Evolutionary conservation across 2,113 vertebrate genomes (phyloP).

Genomic region (Ictalurus punctatus): DNA sequence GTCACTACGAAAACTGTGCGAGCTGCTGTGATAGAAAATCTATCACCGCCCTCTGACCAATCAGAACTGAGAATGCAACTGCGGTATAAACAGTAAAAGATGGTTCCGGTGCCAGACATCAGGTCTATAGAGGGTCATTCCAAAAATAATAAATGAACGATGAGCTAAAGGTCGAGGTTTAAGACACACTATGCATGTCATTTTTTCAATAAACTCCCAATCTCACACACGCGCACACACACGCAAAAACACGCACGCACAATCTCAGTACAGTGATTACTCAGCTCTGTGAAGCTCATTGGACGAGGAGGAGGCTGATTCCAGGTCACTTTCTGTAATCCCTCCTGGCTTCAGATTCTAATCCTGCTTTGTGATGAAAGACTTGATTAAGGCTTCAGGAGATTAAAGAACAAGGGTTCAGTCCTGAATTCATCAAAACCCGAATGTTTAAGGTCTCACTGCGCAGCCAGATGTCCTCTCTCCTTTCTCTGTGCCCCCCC

Average conservation of each 20-base stretch:
- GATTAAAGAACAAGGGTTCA: conserved; percentile 78
- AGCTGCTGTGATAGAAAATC: neutral
- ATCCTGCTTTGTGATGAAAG: conserved; percentile 59
- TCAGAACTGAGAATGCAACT: neutral
- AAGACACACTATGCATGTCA: neutral
- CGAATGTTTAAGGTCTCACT: conserved; percentile 68
- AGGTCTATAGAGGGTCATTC: neutral
- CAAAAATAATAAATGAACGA: neutral
- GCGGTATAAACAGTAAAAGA: neutral
- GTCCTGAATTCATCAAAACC: conserved; percentile 73
- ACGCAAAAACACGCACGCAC: neutral
- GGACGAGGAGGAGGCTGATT: conserved; percentile 23
- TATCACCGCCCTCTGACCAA: neutral
- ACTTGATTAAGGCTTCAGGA: conserved; percentile 80
- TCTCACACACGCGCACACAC: neutral
- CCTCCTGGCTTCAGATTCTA: conserved; percentile 39
- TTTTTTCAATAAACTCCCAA: conserved; percentile 17
- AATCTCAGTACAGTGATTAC: neutral
- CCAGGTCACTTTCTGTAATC: conserved; percentile 47
- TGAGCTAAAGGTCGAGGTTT: neutral
- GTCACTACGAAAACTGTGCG: neutral
- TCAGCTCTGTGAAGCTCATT: neutral
- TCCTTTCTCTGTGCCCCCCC: neutral
- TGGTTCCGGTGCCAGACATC: neutral
- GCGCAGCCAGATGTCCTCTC: conserved; percentile 65